Evolutionary conservation across 2,797 vertebrate genomes (phyloP), one percentile per base, ranked within the genome.

Genomic region (Anguilla pacifica): DNA sequence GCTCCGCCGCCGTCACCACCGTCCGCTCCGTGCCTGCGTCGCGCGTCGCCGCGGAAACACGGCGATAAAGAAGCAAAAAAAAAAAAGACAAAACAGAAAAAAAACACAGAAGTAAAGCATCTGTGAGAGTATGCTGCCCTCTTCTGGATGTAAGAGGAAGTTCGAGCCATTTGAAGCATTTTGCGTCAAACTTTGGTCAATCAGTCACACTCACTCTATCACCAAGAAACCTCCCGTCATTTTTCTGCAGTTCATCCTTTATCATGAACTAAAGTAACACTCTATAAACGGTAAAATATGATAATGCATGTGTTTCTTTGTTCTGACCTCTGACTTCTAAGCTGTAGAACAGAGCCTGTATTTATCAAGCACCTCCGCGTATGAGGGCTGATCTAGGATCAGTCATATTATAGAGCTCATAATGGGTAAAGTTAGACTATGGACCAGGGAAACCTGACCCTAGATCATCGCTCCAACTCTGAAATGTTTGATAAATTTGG

Each of bases 11-110:
- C 49, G 95, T 94, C 0, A 97, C 88, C 86, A 90, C 86, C 87
- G 96, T 92, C 17, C 92, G 93, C 72, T 91, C 91, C 91, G 94
- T 94, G 89, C 94, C 96, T 97, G 90, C 97, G 90, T 55, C 61
- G 88, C 15, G 59, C 35, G 1, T 35, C 35, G 35, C 35, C 35
- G 35, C 35, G 35, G 35, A 35, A 35, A 35, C 35, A 35, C 35
- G 35, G 1, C 35, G 35, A 35, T 35, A 35, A 35, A 86, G 55
- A 82, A 82, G 25, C 49, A 85, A 53, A 88, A 72, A 35, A 49
- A 61, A 35, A 35, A 35, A 35, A 35, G 1, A 31, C 31, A 31
- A 31, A 31, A 31, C 31, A 31, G 0, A 31, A 31, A 31, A 51
- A 7, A 51, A 51, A 51, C 49, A 51, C 49, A 4, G 49, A 9